Evolutionary conservation across 92 coral and sea anemone genomes (phyloP), one percentile per base, ranked within the genome.

Genomic region (Micromussa lordhowensis): DNA sequence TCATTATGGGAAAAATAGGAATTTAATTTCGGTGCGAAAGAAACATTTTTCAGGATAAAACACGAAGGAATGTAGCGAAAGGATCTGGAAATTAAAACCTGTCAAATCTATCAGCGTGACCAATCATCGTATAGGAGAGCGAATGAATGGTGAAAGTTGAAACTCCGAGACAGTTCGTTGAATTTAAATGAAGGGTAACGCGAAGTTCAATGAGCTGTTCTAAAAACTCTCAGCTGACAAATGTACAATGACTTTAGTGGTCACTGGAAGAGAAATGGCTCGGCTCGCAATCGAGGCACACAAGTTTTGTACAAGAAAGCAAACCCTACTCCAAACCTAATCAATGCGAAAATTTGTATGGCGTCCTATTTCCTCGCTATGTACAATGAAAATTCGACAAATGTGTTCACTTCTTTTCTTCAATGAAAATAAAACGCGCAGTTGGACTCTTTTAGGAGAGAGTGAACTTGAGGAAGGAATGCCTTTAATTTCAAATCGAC

Each of bases 371-470:
- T 48, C 48, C 59, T 15, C 55, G 3, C 11, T 84, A 84, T 84
- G 88, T 84, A 84, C 88, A 84, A 74, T 34, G 35, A 55, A n/a
- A 84, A 73, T 55, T 75, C n/a, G 38, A 54, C 66, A 54, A 84
- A 34, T 72, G 70, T 17, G 57, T 54, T 32, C 36, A 35, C 59
- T n/a, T 51, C 69, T 28, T 30, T 82, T 44, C 14, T 58, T 36
- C 73, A 17, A 22, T 32, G 58, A 73, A 57, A 74, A 75, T 53
- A 32, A 36, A 57, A 51, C 19, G 38, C 21, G 19, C 49, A 66
- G 32, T 34, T 72, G 26, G 22, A 38, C 11, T 30, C 34, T 21
- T 32, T 14, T 30, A 36, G 2, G 11, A 36, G 58, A 72, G 80
- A 68, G 74, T 72, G 88, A 74, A 80, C 81, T 73, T 22, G 24